Evolutionary conservation across 2,113 vertebrate genomes (phyloP), one percentile per base, ranked within the genome.

Genomic region (Pundamilia nyererei): DNA sequence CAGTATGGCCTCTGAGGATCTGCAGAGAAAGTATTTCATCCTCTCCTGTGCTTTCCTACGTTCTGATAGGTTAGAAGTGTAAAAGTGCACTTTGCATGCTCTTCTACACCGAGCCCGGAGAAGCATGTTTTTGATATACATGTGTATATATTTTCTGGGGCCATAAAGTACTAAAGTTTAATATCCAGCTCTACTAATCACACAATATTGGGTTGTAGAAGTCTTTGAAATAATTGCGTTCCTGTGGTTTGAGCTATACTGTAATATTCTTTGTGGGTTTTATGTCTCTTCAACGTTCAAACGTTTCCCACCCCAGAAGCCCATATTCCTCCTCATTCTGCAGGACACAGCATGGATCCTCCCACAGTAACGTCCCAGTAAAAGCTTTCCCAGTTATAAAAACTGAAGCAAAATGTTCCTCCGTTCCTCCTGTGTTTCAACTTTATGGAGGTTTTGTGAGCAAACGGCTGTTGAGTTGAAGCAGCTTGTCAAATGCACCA

Each of bases 401-500:
- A 77, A 42, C 6, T 19, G 42, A 79, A 15, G n/a, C 15, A n/a
- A n/a, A 26, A n/a, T 7, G 15, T 15, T 11, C 62, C 21, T n/a
- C 7, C 1, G 2, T 40, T 42, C 35, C 3, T 26, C 40, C 70
- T 31, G 2, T 3, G 24, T 47, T 56, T 24, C 6, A 47, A 17
- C 17, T 56, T 70, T 40, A 17, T 8, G 24, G 40, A 84, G 53
- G 7, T 77, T 77, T 49, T 77, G 45, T 29, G 70, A 49, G 24
- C 15, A 77, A 49, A 49, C 9, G 1, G 9, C 42, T 19, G 42
- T 49, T 77, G 72, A 77, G 26, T 8, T 1, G 45, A 31, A 77
- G 24, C 84, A 81, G 65, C 77, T 94, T 80, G 56, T 90, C 56
- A 91, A 93, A 89, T 89, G 92, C 79, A 80, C 86, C 88, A 91